phyloP scores from a whole-genome alignment of 2,113 vertebrate species.

The Harpagus bidentatus region DNA sequence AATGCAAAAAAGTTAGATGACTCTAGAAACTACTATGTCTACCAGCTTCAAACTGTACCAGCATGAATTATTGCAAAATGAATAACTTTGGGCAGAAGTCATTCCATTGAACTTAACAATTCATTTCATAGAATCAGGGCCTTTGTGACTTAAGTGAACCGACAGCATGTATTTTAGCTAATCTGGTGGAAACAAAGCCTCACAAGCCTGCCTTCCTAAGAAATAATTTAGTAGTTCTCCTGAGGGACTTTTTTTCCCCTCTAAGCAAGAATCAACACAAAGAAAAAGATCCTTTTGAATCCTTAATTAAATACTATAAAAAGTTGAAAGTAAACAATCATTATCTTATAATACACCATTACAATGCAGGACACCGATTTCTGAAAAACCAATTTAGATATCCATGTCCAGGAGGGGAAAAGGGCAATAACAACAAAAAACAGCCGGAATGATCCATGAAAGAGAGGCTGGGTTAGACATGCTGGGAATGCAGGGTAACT shows the following conservation, averaged over 20 bases:
- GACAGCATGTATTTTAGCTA: slow-evolving; percentile 32
- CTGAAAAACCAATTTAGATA: slow-evolving; percentile 14
- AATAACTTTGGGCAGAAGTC: background rate
- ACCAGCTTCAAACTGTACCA: background rate
- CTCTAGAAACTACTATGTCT: background rate
- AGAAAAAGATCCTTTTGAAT: slow-evolving; percentile 25
- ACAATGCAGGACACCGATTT: background rate
- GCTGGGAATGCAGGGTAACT: background rate
- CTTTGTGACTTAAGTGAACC: slow-evolving; percentile 16
- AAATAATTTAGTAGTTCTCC: slow-evolving; percentile 55
- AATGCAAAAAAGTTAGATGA: background rate
- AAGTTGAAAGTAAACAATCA: slow-evolving; percentile 16
- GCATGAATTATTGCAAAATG: background rate
- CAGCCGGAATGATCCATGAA: background rate
- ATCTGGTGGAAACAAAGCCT: slow-evolving; percentile 54
- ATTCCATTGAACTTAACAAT: background rate
- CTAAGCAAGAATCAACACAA: slow-evolving; percentile 49
- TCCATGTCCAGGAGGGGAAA: background rate
- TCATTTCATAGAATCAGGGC: background rate
- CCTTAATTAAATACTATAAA: slow-evolving; percentile 56
- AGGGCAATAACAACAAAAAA: background rate
- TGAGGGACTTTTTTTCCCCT: background rate
- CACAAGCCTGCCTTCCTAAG: background rate
- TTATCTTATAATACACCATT: slow-evolving; percentile 2
- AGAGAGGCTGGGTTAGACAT: background rate